Percentiles rank a stretch among this genome's conserved stretches.
phyloP scores from a whole-genome alignment of 2,888 invertebrate genomes.

The Idaea aversata region DNA sequence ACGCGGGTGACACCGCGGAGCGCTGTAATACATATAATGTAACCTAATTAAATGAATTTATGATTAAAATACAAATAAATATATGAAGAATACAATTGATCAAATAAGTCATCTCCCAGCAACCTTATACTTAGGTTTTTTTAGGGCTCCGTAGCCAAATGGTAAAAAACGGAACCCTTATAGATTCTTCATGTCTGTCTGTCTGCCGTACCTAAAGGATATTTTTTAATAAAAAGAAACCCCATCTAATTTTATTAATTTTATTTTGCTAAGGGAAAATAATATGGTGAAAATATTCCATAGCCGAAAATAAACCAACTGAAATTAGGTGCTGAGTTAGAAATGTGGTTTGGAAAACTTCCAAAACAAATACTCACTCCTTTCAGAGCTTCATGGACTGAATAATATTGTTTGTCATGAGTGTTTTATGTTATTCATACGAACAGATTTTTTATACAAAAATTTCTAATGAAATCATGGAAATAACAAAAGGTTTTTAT shows the following conservation, averaged over 20 bases:
- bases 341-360: neutral
- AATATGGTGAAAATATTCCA: neutral
- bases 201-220: too few species aligned
- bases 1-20: too few species aligned
- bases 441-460: neutral
- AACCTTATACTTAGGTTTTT: too few species aligned
- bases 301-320: neutral
- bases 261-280: neutral
- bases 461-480: neutral
- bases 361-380: neutral
- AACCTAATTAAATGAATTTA: too few species aligned
- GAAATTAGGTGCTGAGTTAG: neutral
- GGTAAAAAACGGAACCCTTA: too few species aligned
- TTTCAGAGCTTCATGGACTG: neutral
- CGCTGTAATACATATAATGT: too few species aligned
- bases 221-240: neutral
- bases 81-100: too few species aligned
- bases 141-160: too few species aligned
- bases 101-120: too few species aligned
- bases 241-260: neutral
- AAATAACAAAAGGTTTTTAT: too few species aligned
- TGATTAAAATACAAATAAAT: too few species aligned
- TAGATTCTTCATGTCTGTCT: too few species aligned
- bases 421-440: slow-evolving; percentile 8
- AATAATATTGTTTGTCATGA: neutral